A percentile compares a stretch with the other conserved stretches of the same genome.
Conservation (phyloP, 2,797 vertebrate species). For the Sardinella longiceps region DNA sequence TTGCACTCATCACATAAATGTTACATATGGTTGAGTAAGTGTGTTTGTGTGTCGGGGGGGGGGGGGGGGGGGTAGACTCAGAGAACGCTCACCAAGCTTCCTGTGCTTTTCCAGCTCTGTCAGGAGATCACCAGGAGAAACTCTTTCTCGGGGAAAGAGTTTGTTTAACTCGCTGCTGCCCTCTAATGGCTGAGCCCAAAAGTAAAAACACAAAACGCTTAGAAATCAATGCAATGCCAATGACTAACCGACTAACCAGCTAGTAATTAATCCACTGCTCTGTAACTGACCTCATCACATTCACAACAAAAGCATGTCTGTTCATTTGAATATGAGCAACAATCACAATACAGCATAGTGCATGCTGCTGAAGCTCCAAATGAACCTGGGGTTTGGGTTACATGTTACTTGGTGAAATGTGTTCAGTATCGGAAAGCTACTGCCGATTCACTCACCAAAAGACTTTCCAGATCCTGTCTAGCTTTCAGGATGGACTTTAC, state of each 20-base stretch:
- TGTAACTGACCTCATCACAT: background rate
- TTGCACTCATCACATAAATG: background rate
- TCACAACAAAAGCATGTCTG: background rate
- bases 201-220: conserved; percentile 54
- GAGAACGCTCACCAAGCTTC: conserved; percentile 75
- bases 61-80: background rate
- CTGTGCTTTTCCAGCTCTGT: conserved; percentile 74
- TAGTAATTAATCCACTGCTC: background rate
- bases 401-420: background rate
- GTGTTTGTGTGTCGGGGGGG: background rate
- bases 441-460: background rate
- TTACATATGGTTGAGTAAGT: background rate
- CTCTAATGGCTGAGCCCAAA: conserved; percentile 80
- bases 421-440: background rate
- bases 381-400: background rate
- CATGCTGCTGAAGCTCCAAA: too few species aligned
- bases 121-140: conserved; percentile 59
- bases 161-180: conserved; percentile 86
- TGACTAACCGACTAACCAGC: too few species aligned
- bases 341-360: background rate
- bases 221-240: background rate
- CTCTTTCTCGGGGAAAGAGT: conserved; percentile 54
- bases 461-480: background rate
- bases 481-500: background rate
- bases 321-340: background rate